Evolutionary conservation across 1,140 invertebrate species (phyloP), one percentile per base, ranked within the genome.

Genomic region (Geopemphigus sp.): DNA sequence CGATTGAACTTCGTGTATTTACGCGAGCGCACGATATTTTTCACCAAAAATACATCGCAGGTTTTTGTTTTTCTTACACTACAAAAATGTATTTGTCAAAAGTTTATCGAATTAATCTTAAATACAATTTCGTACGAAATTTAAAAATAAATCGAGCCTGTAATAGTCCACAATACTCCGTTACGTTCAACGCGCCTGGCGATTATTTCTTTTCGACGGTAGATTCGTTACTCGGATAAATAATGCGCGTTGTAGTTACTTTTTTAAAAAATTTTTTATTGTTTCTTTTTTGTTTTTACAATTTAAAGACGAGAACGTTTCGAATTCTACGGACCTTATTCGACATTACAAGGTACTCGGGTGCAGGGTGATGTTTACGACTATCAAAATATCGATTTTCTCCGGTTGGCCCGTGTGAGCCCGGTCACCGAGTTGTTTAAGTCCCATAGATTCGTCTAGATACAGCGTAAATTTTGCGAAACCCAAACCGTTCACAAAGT

Each of bases 301-400:
- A 39, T 39, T 39, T 39, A 4, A 39, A 39, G 32, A 39, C 8
- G 8, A 39, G 15, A 68, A 68, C 12, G 26, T 26, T 68, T 50
- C 3, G 2, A 47, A 66, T 66, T 66, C 32, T 3, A 15, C 17
- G 6, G 5, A 50, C 39, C 50, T 24, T 68, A 26, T 10, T 15
- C 14, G 10, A 50, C 22, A 45, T 26, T 11, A 12, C 22, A 12
- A 14, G 22, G 14, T 68, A 68, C 15, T 17, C 12, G n/a, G n/a
- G 32, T 26, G 56, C 53, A 29, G 14, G 29, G 15, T 76, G 32
- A 76, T 45, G 32, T 76, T 76, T 76, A 76, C n/a, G 32, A 74
- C 54, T 76, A 19, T 17, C 54, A 59, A 76, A 76, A 59, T 76
- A 76, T 76, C 59, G 56, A 76, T 76, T 32, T 76, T n/a, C 26